These are phyloP conservation scores for Drosophila quadrilineata DNA, from an alignment of 1,140 invertebrate genomes.

Conservation along the genomic window DNA sequence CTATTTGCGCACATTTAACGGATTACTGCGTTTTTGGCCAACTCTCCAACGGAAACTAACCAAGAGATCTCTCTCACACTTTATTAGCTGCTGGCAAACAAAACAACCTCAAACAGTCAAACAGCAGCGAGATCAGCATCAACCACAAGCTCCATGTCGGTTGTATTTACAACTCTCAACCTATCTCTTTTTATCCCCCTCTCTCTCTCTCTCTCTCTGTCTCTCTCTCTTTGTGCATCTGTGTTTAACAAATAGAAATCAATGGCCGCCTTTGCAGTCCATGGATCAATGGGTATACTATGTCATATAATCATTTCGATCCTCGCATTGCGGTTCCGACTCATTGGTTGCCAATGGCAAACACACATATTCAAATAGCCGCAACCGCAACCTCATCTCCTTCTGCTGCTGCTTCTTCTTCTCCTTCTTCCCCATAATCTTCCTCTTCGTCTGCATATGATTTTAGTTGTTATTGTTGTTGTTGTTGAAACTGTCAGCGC, in stretches of 20 bases:
- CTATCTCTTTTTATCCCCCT: neutral
- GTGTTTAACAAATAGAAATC: constrained; percentile 67
- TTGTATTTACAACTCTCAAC: neutral
- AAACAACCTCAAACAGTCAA: constrained; percentile 19
- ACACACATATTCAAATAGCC: constrained; percentile 58
- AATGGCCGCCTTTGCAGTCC: constrained; percentile 43
- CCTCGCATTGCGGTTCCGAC: constrained; percentile 48
- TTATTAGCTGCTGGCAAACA: constrained; percentile 50
- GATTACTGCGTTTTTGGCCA: constrained; percentile 59
- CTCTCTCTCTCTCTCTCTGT: neutral
- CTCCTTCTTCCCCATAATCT: too few species aligned
- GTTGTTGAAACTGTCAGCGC: constrained; percentile 47
- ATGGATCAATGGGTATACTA: constrained; percentile 41
- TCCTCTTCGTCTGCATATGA: neutral
- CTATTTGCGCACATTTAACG: constrained; percentile 77
- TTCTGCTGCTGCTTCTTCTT: too few species aligned
- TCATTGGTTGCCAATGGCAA: constrained; percentile 65
- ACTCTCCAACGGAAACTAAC: constrained; percentile 45
- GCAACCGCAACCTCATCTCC: constrained; percentile 27
- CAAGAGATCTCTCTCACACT: constrained; percentile 10
- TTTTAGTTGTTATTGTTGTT: constrained; percentile 13
- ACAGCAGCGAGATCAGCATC: constrained; percentile 27
- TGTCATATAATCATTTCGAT: constrained; percentile 52
- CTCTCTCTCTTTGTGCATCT: constrained; percentile 41
- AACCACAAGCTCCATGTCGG: neutral